Conservation (phyloP, 1,140 invertebrate genomes). For the Popillia japonica region DNA sequence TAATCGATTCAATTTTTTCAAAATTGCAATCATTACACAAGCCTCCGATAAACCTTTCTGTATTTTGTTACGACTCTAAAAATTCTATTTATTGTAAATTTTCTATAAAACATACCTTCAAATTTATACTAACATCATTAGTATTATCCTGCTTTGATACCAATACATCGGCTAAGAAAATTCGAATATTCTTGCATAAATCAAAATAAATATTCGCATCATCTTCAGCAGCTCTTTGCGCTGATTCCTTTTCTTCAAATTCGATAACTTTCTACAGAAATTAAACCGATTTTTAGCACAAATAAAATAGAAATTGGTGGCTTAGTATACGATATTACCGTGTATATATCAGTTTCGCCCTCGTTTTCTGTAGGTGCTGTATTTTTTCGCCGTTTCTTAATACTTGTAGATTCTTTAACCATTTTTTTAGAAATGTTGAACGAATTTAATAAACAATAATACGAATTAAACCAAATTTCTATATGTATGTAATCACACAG, state of each 20-base stretch:
- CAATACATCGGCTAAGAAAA: conserved; percentile 71
- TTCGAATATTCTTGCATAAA: conserved; percentile 73
- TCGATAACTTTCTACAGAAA: conserved; percentile 68
- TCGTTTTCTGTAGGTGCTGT: conserved; percentile 46
- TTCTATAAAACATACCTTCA: conserved; percentile 12
- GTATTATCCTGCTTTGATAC: conserved; percentile 68
- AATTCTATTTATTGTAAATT: conserved; percentile 54
- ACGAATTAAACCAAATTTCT: not conserved
- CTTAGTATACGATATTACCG: too few relatives aligned
- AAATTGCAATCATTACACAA: conserved; percentile 75
- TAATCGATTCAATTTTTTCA: conserved; percentile 91
- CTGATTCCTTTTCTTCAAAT: conserved; percentile 79
- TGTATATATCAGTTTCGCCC: conserved; percentile 53
- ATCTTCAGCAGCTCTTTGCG: conserved; percentile 68
- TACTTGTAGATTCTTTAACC: conserved; percentile 53
- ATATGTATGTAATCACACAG: not conserved
- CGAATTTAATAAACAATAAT: not conserved
- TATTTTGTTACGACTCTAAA: conserved; percentile 64
- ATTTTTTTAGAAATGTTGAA: conserved; percentile 47
- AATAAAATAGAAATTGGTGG: not conserved
- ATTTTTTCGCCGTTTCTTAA: conserved; percentile 55
- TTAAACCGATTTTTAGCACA: not conserved
- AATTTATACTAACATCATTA: conserved; percentile 39
- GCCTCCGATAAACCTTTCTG: conserved; percentile 71
- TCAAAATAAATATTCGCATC: conserved; percentile 75